Conservation (phyloP, 2,113 vertebrate genomes). For the Felis chaus region DNA sequence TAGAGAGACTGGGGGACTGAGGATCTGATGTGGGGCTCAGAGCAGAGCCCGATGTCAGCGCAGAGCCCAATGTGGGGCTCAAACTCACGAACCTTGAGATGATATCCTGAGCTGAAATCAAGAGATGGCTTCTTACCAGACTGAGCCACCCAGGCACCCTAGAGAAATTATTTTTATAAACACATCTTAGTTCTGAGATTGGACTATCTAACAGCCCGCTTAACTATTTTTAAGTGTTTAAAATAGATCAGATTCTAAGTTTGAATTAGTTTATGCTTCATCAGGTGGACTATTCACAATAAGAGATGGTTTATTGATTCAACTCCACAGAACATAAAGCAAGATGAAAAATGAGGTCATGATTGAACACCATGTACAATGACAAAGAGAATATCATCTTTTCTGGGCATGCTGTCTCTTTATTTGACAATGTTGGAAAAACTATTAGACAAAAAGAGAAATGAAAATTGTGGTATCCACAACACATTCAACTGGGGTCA, state of each 20-base stretch:
- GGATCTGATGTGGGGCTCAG: too few species aligned
- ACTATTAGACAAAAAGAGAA: not conserved
- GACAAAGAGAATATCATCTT: not conserved
- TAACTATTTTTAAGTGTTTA: not conserved
- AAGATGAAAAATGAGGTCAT: not conserved
- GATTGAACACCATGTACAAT: not conserved
- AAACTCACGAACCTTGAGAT: too few species aligned
- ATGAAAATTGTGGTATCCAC: not conserved
- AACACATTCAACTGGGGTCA: not conserved
- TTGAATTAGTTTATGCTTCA: not conserved
- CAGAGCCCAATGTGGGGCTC: too few species aligned
- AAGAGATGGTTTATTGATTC: not conserved
- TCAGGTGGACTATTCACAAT: not conserved
- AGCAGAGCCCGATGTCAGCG: too few species aligned
- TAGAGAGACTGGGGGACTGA: too few species aligned
- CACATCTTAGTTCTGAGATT: not conserved
- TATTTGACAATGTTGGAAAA: not conserved
- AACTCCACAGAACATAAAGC: not conserved
- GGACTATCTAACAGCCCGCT: not conserved
- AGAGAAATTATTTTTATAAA: not conserved
- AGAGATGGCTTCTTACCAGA: too few species aligned
- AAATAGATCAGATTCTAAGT: not conserved
- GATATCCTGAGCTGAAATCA: too few species aligned
- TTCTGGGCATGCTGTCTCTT: not conserved
- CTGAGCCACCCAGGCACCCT: not conserved